Evolutionary conservation across 2,888 invertebrate species (phyloP), one percentile per base, ranked within the genome.

Genomic region (Orthosia gracilis): DNA sequence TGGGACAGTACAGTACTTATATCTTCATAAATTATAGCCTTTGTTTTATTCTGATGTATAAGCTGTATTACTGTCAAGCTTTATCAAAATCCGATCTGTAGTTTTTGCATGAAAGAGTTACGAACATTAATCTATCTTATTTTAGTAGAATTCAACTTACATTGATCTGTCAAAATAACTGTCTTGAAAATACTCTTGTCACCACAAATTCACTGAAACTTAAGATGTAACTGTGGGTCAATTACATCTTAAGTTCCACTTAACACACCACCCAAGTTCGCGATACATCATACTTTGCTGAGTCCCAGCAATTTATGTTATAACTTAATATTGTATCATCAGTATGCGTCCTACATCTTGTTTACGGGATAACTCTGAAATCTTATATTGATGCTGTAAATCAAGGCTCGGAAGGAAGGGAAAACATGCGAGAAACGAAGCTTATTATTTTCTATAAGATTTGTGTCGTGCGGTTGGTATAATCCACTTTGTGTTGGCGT

Each of bases 301-400:
- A 61, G 57, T 64, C 47, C 65, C 62, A 31, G 61, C 52, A 84
- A 85, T 85, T 86, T 85, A 85, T 82, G 71, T 76, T 58, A 55
- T 69, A 82, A 84, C 69, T 84, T 82, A 40, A 69, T 12, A 18
- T 50, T 50, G n/a, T 31, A 4, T 17, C 76, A 86, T 87, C 79
- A 84, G 88, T 86, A 86, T 86, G 83, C 83, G 74, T 61, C 55
- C 67, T 55, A 40, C 55, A 73, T 73, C 59, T 83, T 87, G 85
- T 87, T 87, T 87, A 86, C 83, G 52, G 79, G 74, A 80, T 76
- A 83, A 69, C 76, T 73, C 69, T 21, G 70, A 55, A 63, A 79
- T 80, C 83, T 87, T 87, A 85, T 85, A 85, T 85, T 76, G 82
- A 72, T 70, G 85, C 69, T 86, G 82, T 86, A 85, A 85, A 86